phyloP scores from a whole-genome alignment of 2,797 vertebrate species.

The Diplodus puntazzo region DNA sequence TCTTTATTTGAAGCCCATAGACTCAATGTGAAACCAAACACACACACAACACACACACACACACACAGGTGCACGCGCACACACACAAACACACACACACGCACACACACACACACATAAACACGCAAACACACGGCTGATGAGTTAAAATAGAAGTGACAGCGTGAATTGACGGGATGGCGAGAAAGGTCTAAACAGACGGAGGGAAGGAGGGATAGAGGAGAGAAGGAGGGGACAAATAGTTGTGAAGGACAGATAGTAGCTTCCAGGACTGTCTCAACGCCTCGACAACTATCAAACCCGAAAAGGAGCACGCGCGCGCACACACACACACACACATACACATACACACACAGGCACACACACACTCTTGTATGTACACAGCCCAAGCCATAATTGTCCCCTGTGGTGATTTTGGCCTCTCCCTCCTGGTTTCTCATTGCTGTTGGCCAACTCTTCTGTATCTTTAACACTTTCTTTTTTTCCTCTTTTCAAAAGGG shows the following conservation, averaged over 20 bases:
- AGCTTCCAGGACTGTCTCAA: slow-evolving; percentile 74
- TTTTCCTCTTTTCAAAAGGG: slow-evolving; percentile 56
- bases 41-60: slow-evolving; percentile 6
- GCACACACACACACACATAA: slow-evolving; percentile 20
- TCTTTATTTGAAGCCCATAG: slow-evolving; percentile 54
- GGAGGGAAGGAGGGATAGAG: slow-evolving; percentile 75
- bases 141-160: slow-evolving; percentile 82
- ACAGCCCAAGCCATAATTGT: slow-evolving; percentile 77
- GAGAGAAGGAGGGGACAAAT: slow-evolving; percentile 69
- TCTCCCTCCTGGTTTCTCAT: slow-evolving; percentile 74
- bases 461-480: slow-evolving; percentile 80
- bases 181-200: slow-evolving; percentile 68
- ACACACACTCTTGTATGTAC: slow-evolving; percentile 54
- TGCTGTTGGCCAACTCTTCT: slow-evolving; percentile 77
- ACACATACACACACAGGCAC: slow-evolving; percentile 38
- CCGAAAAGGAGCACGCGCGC: slow-evolving; percentile 57
- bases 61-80: too few species aligned
- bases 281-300: slow-evolving; percentile 65
- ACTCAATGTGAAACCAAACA: slow-evolving; percentile 63
- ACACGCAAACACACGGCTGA: background rate
- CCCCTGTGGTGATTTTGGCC: slow-evolving; percentile 81
- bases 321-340: slow-evolving; percentile 37
- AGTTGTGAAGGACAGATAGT: slow-evolving; percentile 75
- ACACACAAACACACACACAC: slow-evolving; percentile 10
- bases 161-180: slow-evolving; percentile 72